Evolutionary conservation across 2,888 invertebrate species (phyloP).

Genomic region (Hyalella azteca): DNA sequence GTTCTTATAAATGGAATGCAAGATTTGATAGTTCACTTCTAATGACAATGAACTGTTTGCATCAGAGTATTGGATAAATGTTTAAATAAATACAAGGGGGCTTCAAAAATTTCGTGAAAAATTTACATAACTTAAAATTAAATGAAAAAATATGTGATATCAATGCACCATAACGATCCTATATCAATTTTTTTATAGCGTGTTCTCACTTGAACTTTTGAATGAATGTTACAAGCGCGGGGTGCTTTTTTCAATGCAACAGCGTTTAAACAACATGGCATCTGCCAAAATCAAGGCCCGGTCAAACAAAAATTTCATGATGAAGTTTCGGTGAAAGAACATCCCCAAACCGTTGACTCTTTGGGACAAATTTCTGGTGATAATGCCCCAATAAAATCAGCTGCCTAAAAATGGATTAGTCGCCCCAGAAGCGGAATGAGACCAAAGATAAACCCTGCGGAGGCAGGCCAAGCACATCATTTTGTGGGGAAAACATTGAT

Average conservation of each 20-base stretch:
- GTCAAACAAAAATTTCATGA: neutral
- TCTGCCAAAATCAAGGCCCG: slow-evolving; percentile 2
- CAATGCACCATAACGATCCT: neutral
- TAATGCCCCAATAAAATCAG: neutral
- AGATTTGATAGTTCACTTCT: no score
- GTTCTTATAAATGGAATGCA: no score
- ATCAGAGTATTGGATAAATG: no score
- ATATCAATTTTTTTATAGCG: neutral
- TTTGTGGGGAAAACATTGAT: neutral
- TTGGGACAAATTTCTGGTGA: neutral
- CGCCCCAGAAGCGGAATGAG: neutral
- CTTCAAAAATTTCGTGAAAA: slow-evolving; percentile 8
- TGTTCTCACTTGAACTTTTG: neutral
- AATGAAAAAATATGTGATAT: neutral
- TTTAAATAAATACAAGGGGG: no score
- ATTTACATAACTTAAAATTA: neutral
- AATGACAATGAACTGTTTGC: no score
- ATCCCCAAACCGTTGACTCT: neutral
- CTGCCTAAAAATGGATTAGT: neutral
- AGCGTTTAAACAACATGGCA: neutral
- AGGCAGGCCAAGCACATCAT: neutral
- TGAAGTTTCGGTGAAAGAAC: neutral
- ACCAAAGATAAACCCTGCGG: neutral
- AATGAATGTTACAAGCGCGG: neutral
- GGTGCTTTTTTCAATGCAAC: neutral